A percentile compares a stretch with the other conserved stretches of the same genome.
Conservation (phyloP, 2,797 vertebrate species). For the Cuniculus paca region DNA sequence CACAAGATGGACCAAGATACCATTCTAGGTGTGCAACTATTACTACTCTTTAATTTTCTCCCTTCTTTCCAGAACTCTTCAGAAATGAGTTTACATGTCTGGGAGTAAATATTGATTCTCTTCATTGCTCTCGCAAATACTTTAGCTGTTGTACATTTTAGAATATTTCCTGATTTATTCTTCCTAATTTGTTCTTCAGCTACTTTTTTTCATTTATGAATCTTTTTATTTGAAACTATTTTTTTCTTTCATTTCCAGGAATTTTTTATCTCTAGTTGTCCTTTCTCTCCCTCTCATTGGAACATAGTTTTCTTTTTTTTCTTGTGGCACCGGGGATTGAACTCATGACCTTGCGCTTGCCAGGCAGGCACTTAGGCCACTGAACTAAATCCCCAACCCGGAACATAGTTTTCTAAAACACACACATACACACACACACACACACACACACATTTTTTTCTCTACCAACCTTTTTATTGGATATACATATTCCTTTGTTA, state of each 20-base stretch:
- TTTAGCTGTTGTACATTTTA: not conserved
- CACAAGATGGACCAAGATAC: not conserved
- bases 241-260: slow-evolving; percentile 31
- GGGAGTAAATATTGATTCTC: not conserved
- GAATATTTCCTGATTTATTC: not conserved
- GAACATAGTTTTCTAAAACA: not conserved
- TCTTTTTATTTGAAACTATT: slow-evolving; percentile 21
- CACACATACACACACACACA: not conserved
- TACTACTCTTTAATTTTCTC: not conserved
- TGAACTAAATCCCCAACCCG: no score
- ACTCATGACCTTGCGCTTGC: no score
- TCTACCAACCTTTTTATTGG: not conserved
- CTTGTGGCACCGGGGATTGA: no score
- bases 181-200: not conserved
- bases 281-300: not conserved
- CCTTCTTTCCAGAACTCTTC: not conserved
- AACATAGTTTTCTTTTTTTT: not conserved
- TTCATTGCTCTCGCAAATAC: not conserved
- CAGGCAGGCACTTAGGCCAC: no score
- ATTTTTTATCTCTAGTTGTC: slow-evolving; percentile 4
- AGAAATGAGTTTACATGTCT: not conserved
- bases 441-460: not conserved
- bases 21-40: not conserved
- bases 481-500: not conserved
- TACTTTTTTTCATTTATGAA: not conserved